Conservation (phyloP, 2,797 vertebrate genomes). For the Clamator glandarius region DNA sequence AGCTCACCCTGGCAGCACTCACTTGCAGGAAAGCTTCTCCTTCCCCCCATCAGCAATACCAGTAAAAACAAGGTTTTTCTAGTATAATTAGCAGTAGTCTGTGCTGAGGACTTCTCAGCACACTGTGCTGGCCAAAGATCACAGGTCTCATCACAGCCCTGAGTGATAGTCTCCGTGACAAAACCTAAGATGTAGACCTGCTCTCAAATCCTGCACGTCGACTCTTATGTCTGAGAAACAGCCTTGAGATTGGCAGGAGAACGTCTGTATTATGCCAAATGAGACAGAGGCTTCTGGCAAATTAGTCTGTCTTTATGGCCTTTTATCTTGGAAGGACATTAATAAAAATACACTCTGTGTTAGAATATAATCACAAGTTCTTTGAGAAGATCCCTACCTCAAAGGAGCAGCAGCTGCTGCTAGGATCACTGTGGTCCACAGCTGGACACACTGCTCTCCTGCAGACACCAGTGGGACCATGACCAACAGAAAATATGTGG, state of each 20-base stretch:
- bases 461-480: not conserved
- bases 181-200: not conserved
- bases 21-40: not conserved
- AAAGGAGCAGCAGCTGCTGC: constrained; percentile 2
- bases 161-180: not conserved
- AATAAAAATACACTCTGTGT: not conserved
- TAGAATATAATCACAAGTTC: not conserved
- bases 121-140: constrained; percentile 62
- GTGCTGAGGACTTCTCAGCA: not conserved
- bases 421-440: not conserved
- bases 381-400: not conserved
- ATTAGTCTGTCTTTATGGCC: not conserved
- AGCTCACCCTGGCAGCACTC: not conserved
- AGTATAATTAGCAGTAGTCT: not conserved
- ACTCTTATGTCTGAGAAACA: not conserved
- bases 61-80: not conserved
- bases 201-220: not conserved
- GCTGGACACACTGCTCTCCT: not conserved
- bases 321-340: constrained; percentile 20
- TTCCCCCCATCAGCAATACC: not conserved
- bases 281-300: not conserved
- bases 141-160: constrained; percentile 38
- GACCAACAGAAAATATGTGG: not conserved
- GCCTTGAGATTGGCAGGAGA: constrained; percentile 24
- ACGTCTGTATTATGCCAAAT: constrained; percentile 6